Evolutionary conservation across 2,113 vertebrate species (phyloP).

Genomic region (Actenoides hombroni): DNA sequence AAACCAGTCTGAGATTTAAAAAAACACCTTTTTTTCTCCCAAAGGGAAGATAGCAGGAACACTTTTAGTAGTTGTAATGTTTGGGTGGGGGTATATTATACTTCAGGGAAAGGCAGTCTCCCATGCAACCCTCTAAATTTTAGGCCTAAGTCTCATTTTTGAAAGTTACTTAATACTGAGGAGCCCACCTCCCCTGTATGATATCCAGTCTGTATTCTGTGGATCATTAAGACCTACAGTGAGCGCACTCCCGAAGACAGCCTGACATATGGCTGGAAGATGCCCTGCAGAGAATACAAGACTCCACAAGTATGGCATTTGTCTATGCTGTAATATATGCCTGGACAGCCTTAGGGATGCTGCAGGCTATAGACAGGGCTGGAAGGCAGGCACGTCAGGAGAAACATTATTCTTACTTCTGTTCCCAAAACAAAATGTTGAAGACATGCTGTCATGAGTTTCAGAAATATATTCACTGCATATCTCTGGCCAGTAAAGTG

Average conservation of each 20-base stretch:
- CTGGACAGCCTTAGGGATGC: neutral
- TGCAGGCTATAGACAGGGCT: neutral
- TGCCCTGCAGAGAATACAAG: neutral
- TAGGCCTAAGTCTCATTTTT: neutral
- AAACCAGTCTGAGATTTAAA: neutral
- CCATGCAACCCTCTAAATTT: neutral
- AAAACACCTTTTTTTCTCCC: accelerated
- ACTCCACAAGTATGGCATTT: neutral
- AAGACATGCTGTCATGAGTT: neutral
- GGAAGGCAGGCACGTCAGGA: neutral
- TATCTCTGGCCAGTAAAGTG: neutral
- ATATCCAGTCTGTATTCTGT: neutral
- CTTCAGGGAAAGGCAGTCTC: neutral
- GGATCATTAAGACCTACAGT: neutral
- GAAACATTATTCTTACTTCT: neutral
- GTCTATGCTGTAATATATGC: neutral
- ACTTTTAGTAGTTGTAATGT: neutral
- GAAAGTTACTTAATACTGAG: neutral
- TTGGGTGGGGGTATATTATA: neutral
- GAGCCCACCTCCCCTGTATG: neutral
- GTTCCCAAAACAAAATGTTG: neutral
- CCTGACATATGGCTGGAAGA: neutral
- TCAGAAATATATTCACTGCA: neutral
- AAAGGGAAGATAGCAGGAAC: neutral
- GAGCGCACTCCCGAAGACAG: neutral